A percentile compares a stretch with the other conserved stretches of the same genome.
These are phyloP conservation scores for Bathynomus jamesi DNA, from an alignment of 1,140 invertebrate species.

Conservation along the genomic window DNA sequence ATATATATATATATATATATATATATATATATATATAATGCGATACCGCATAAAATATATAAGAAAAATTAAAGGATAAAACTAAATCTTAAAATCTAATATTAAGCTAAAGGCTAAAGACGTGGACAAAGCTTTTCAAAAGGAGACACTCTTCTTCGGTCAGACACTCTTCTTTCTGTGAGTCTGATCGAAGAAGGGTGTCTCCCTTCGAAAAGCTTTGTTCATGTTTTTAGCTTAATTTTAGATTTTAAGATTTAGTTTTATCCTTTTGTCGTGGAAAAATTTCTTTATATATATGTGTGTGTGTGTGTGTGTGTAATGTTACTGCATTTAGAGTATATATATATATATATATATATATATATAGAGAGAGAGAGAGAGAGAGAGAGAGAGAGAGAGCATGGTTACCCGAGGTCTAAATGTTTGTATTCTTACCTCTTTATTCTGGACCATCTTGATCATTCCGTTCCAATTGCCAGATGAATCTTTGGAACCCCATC, in stretches of 20 bases:
- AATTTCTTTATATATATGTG: too few relatives aligned
- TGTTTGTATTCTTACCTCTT: slow-evolving; percentile 21
- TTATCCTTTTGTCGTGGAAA: too few relatives aligned
- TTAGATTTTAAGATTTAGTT: too few relatives aligned
- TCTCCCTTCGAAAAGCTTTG: too few relatives aligned
- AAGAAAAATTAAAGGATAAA: too few relatives aligned
- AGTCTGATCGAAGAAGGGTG: background rate
- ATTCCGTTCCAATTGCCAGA: slow-evolving; percentile 40
- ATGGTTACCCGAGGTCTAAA: background rate
- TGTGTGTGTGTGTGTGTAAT: background rate
- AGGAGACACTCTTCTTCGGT: background rate
- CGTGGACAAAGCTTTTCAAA: too few relatives aligned
- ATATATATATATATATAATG: too few relatives aligned
- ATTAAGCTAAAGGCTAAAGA: too few relatives aligned
- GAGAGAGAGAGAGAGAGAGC: background rate
- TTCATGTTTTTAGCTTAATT: too few relatives aligned
- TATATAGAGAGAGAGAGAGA: background rate
- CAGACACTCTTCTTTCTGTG: background rate
- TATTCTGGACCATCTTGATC: slow-evolving; percentile 38
- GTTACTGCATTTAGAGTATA: background rate
- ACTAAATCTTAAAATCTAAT: too few relatives aligned
- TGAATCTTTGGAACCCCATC: slow-evolving; percentile 23
- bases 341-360: background rate
- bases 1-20: too few relatives aligned
- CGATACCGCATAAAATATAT: too few relatives aligned